phyloP scores from a whole-genome alignment of 2,113 vertebrate species.

The Mesocricetus auratus region DNA sequence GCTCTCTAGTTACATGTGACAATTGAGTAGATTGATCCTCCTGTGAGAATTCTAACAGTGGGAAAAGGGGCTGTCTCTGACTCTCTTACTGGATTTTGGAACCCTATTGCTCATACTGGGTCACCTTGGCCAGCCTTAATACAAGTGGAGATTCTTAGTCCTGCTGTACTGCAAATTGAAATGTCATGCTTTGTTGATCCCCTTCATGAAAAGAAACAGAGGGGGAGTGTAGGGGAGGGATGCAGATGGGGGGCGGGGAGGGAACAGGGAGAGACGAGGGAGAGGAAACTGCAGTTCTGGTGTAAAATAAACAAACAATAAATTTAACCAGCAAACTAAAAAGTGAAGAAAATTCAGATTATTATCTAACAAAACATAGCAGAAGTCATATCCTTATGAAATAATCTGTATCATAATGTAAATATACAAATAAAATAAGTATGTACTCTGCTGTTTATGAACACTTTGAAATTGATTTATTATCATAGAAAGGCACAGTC shows the following conservation, averaged over 20 bases:
- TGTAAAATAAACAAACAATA: no score
- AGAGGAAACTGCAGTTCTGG: background rate
- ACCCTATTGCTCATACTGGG: background rate
- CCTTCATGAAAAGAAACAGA: background rate
- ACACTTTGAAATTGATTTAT: background rate
- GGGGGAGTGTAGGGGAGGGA: background rate
- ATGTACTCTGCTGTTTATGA: background rate
- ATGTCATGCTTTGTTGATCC: background rate
- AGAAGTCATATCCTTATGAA: background rate
- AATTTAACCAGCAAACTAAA: background rate
- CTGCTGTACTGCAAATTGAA: background rate
- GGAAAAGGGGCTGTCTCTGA: background rate
- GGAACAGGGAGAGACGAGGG: background rate
- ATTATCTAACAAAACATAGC: no score
- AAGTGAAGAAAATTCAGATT: background rate
- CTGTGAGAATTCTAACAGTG: background rate
- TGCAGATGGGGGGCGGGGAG: background rate
- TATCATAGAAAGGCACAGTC: background rate
- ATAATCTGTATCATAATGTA: background rate
- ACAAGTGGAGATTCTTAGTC: background rate
- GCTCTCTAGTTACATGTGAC: background rate
- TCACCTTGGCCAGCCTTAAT: background rate
- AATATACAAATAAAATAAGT: background rate
- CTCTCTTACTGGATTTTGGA: background rate
- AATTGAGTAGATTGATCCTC: background rate